These are phyloP conservation scores for Mycteria americana DNA, from an alignment of 2,797 vertebrate species.

Conservation along the genomic window DNA sequence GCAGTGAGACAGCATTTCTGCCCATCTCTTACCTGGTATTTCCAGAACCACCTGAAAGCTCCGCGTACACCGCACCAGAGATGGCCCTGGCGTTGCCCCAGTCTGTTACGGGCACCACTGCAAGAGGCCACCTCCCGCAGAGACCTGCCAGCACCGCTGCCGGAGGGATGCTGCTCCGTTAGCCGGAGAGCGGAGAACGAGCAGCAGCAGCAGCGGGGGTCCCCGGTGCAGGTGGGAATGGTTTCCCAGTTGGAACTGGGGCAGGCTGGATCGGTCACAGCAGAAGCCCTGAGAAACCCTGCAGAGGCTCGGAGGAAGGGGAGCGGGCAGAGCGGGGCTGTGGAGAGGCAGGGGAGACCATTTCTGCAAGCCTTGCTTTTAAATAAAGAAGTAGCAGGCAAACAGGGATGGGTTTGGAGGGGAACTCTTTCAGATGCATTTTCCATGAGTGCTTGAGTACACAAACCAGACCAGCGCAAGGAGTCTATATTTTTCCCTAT, in stretches of 20 bases:
- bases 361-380: not conserved
- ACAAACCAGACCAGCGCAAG: not conserved
- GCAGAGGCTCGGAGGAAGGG: not conserved
- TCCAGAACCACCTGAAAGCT: not conserved
- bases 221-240: not conserved
- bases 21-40: not conserved
- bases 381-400: not conserved
- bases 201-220: not conserved
- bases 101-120: not conserved
- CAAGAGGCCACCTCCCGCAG: not conserved
- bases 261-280: not conserved
- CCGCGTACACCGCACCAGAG: accelerated
- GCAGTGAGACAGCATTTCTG: not conserved
- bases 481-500: not conserved
- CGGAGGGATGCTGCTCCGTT: accelerated
- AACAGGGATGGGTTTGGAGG: not conserved
- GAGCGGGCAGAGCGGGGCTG: not conserved
- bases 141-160: not conserved
- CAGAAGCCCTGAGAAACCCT: not conserved
- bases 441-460: not conserved
- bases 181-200: not conserved
- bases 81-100: not conserved
- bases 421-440: not conserved
- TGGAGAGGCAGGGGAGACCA: not conserved
- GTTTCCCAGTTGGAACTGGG: not conserved